Percentiles rank a stretch among this genome's conserved stretches.
These are phyloP conservation scores for Druon quercuslanigerum DNA, from an alignment of 1,140 invertebrate species.

Conservation along the genomic window DNA sequence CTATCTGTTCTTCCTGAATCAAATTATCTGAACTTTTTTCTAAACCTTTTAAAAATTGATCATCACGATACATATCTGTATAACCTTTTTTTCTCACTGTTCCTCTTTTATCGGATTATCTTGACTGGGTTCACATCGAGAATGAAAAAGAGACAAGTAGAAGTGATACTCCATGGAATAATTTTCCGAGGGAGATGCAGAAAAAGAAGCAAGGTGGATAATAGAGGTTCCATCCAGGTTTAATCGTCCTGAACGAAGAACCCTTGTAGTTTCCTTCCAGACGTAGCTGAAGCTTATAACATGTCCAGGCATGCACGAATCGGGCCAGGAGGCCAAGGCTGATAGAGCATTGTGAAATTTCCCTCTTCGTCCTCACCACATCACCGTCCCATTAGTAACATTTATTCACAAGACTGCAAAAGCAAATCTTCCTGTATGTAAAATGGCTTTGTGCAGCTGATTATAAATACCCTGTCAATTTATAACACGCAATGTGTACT, in stretches of 20 bases:
- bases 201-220: neutral
- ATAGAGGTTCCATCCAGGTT: neutral
- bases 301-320: constrained; percentile 51
- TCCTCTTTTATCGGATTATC: neutral
- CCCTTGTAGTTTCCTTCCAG: constrained; percentile 21
- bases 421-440: constrained; percentile 34
- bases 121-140: neutral
- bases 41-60: too few relatives aligned
- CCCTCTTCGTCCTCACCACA: constrained; percentile 48
- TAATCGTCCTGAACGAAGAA: constrained; percentile 7
- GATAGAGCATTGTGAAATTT: constrained; percentile 41
- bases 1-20: too few relatives aligned
- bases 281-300: constrained; percentile 44
- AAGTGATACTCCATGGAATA: neutral
- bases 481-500: constrained; percentile 43
- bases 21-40: too few relatives aligned
- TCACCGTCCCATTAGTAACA: constrained; percentile 45
- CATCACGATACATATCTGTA: too few relatives aligned
- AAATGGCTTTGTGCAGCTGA: constrained; percentile 38
- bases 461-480: constrained; percentile 49
- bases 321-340: constrained; percentile 52
- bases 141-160: neutral
- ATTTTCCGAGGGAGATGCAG: neutral
- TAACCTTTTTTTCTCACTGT: neutral
- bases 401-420: constrained; percentile 39